Base-by-base conservation (phyloP, 2,888 invertebrate species). In the Spodoptera picta region DNA sequence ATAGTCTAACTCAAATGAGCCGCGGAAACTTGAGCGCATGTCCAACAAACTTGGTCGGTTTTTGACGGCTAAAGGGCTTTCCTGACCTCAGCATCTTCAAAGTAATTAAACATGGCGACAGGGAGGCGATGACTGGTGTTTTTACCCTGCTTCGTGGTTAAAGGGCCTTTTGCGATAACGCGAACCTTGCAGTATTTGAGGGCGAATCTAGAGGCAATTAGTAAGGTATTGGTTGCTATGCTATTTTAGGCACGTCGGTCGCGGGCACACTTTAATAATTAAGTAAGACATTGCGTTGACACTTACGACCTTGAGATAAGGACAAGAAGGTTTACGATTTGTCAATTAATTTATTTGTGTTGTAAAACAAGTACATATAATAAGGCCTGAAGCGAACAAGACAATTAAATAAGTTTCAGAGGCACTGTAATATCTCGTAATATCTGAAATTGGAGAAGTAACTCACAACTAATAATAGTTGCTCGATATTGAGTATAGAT, bases 91-190 rank as follows among this genome's bases (percentile, higher is more conserved):
- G 68, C 61, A 61, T 65, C 74, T 73, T 75, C 59, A 48, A 65
- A 69, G 79, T 73, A 79, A 81, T 81, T 79, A 79, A 74, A 77
- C 65, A 63, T 72, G 60, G 64, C 65, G 75, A 70, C 76, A 69
- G 50, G 58, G 73, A 75, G 69, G 80, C 72, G 73, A 77, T 82
- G 79, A 75, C 78, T 82, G 58, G 73, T 77, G 75, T 62, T 75
- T 81, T 67, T 60, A 51, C 58, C 64, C 56, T 46, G 44, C 45
- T 50, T 61, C 36, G 55, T 36, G 60, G 67, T 42, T 65, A 44
- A 42, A 31, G 59, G 24, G 19, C 47, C 24, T 54, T 50, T n/a
- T 4, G 27, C 51, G 50, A 60, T 60, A 60, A 36, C 36, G 45
- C 48, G 45, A 45, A 55, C 48, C 45, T 41, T 10, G 63, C 50